A percentile compares a stretch with the other conserved stretches of the same genome.
Conservation (phyloP, 2,797 vertebrate genomes). For the Tenualosa ilisha region DNA sequence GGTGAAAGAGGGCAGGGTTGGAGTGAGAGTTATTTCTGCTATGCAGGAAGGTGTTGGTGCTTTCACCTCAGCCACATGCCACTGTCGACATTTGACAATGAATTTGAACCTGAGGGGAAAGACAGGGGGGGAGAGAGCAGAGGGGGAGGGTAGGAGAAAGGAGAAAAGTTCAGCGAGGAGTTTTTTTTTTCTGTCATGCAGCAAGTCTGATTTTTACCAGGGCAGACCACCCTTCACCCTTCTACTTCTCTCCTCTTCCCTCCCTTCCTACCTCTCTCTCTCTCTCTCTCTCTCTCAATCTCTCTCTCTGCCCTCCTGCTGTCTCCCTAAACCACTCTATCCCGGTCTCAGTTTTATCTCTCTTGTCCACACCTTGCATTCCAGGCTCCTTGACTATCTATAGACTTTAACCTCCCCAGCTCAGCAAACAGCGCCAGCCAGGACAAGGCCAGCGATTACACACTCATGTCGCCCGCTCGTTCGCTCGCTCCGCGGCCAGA, state of each 20-base stretch:
- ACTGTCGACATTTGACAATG: constrained; percentile 55
- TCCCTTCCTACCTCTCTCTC: neutral
- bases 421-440: constrained; percentile 62
- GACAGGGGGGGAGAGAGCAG: constrained; percentile 10
- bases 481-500: neutral
- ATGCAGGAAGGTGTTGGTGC: constrained; percentile 42
- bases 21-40: constrained; percentile 45
- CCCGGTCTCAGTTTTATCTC: constrained; percentile 65
- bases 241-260: neutral
- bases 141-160: constrained; percentile 26
- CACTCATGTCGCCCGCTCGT: constrained; percentile 36
- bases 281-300: constrained; percentile 24
- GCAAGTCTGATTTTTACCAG: constrained; percentile 51
- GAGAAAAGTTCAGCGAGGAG: constrained; percentile 21
- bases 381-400: constrained; percentile 67
- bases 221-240: constrained; percentile 42
- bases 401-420: constrained; percentile 70
- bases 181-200: constrained; percentile 56
- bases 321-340: constrained; percentile 29
- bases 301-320: constrained; percentile 39
- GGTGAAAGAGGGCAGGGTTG: constrained; percentile 57
- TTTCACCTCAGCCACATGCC: constrained; percentile 29
- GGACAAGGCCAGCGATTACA: constrained; percentile 52
- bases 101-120: constrained; percentile 65
- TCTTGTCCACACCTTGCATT: constrained; percentile 69